Evolutionary conservation across 2,888 invertebrate genomes (phyloP).

Genomic region (Girardia tigrina): DNA sequence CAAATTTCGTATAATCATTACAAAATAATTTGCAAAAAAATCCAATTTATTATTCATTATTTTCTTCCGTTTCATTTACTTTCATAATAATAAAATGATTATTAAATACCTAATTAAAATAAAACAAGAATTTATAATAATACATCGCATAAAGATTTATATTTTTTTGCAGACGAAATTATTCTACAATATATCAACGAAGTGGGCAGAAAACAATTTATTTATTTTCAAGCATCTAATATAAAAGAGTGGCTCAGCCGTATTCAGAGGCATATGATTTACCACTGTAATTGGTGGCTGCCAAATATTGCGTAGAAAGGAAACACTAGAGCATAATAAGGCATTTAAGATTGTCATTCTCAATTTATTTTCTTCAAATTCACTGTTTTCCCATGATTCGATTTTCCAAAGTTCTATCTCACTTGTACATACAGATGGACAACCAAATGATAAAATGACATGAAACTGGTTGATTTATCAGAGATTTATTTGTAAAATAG

Average conservation of each 20-base stretch:
- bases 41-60: too few species aligned
- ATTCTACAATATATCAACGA: conserved; percentile 28
- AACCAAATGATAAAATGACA: too few species aligned
- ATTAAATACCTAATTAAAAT: neutral
- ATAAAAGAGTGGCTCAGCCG: neutral
- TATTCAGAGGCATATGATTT: conserved; percentile 27
- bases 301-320: neutral
- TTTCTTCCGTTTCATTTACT: too few species aligned
- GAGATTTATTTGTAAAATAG: too few species aligned
- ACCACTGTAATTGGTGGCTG: conserved; percentile 30
- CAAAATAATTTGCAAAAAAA: too few species aligned
- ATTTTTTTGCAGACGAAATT: conserved; percentile 23
- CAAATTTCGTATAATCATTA: too few species aligned
- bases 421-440: neutral
- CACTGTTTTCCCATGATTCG: neutral
- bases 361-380: neutral
- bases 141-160: neutral
- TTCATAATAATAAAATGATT: too few species aligned
- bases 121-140: neutral
- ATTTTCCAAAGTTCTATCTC: neutral
- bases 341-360: neutral
- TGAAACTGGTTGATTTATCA: too few species aligned
- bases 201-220: conserved; percentile 21
- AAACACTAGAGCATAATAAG: neutral
- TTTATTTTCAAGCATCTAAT: conserved; percentile 13